These are phyloP conservation scores for Microplitis manilae DNA, from an alignment of 2,888 invertebrate genomes.

Conservation along the genomic window DNA sequence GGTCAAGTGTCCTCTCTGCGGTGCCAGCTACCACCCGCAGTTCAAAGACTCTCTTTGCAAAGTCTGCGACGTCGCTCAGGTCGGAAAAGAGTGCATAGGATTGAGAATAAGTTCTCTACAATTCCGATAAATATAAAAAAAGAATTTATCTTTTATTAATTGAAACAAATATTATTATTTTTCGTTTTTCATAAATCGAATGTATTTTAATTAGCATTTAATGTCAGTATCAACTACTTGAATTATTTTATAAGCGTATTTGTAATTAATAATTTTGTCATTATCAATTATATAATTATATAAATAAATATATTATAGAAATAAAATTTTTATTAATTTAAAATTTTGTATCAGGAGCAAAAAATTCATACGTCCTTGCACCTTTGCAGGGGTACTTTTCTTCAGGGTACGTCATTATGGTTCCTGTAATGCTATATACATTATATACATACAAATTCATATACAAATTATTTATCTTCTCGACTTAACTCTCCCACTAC, in stretches of 20 bases:
- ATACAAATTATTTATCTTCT: too few species aligned
- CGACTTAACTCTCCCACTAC: too few species aligned
- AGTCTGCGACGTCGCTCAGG: conserved; percentile 89
- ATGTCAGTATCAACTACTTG: not conserved
- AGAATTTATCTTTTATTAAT: not conserved
- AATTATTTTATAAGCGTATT: not conserved
- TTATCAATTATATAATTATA: not conserved
- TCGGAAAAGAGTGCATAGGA: conserved; percentile 92
- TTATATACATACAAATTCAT: too few species aligned
- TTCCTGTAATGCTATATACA: too few species aligned
- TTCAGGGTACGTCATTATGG: too few species aligned
- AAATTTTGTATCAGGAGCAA: too few species aligned
- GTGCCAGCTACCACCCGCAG: conserved; percentile 88
- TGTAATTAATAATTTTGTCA: not conserved
- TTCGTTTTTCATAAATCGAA: not conserved
- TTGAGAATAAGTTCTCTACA: conserved; percentile 87
- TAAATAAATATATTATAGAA: not conserved
- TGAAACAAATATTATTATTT: conserved; percentile 1
- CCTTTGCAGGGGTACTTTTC: too few species aligned
- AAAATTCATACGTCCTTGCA: too few species aligned
- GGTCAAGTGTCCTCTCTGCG: conserved; percentile 93
- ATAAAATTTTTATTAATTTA: too few species aligned
- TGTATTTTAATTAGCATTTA: conserved; percentile 2
- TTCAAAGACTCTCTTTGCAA: conserved; percentile 89
- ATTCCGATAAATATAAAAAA: conserved; percentile 71